Conservation (phyloP, 2,113 vertebrate species). For the Paramormyrops kingsleyae region DNA sequence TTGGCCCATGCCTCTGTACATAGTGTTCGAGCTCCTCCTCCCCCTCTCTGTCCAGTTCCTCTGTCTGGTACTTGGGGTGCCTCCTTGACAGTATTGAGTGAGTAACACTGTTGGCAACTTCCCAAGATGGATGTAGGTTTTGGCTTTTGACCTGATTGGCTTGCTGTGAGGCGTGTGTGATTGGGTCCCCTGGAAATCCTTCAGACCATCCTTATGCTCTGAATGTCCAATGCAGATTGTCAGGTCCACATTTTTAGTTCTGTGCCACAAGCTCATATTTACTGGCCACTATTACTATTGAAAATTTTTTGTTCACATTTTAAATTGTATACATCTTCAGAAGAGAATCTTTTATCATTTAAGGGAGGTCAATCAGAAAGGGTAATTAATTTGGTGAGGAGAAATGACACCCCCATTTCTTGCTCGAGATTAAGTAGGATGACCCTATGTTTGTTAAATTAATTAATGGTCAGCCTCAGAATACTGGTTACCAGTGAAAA, state of each 20-base stretch:
- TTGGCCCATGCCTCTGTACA: not conserved
- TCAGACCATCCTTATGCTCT: not conserved
- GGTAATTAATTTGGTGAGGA: not conserved
- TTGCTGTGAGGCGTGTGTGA: not conserved
- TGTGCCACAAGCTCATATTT: not conserved
- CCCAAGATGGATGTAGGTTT: not conserved
- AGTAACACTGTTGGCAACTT: not conserved
- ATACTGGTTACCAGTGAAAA: not conserved
- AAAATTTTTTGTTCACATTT: not conserved
- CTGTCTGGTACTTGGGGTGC: constrained; percentile 4
- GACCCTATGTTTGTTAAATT: not conserved
- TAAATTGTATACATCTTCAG: not conserved
- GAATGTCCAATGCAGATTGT: not conserved
- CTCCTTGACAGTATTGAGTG: not conserved
- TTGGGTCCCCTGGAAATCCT: not conserved
- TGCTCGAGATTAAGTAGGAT: not conserved
- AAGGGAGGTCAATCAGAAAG: not conserved
- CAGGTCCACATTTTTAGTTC: not conserved
- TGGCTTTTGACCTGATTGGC: not conserved
- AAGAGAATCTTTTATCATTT: not conserved
- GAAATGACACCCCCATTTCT: not conserved
- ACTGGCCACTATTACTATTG: not conserved
- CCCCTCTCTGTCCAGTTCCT: not conserved
- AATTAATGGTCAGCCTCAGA: not conserved
- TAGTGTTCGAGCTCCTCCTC: not conserved